These are phyloP conservation scores for Orius insidiosus DNA, from an alignment of 1,140 invertebrate genomes.

Conservation along the genomic window DNA sequence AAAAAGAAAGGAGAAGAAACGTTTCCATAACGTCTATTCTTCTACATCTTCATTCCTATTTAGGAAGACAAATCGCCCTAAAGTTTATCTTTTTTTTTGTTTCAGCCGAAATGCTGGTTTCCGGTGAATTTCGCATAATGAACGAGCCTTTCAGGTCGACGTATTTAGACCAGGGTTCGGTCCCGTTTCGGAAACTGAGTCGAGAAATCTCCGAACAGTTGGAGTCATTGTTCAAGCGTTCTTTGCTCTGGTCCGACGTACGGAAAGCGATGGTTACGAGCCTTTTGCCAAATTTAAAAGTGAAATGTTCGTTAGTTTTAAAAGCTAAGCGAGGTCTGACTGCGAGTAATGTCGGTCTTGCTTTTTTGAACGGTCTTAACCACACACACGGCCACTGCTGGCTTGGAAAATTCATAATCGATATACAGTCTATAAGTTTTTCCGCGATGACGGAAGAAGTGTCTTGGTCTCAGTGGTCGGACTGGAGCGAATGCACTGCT, in stretches of 20 bases:
- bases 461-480: conserved; percentile 21
- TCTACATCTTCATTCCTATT: no score
- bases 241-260: no score
- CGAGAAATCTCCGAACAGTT: conserved; percentile 15
- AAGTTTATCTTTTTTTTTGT: conserved; percentile 8
- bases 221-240: background rate
- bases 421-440: conserved; percentile 26
- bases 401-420: conserved; percentile 24
- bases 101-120: conserved; percentile 22
- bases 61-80: no score
- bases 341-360: conserved; percentile 24
- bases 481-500: conserved; percentile 20
- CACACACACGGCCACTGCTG: conserved; percentile 24
- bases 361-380: conserved; percentile 24
- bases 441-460: conserved; percentile 19
- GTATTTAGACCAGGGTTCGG: conserved; percentile 17
- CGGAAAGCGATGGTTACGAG: no score
- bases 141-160: conserved; percentile 21
- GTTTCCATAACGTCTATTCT: no score
- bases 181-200: conserved; percentile 20
- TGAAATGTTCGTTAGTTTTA: conserved; percentile 15
- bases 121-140: conserved; percentile 22
- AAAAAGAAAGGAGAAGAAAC: no score
- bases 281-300: conserved; percentile 4
- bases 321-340: conserved; percentile 12